phyloP scores from a whole-genome alignment of 2,888 invertebrate genomes.

The Lomographa bimaculata region DNA sequence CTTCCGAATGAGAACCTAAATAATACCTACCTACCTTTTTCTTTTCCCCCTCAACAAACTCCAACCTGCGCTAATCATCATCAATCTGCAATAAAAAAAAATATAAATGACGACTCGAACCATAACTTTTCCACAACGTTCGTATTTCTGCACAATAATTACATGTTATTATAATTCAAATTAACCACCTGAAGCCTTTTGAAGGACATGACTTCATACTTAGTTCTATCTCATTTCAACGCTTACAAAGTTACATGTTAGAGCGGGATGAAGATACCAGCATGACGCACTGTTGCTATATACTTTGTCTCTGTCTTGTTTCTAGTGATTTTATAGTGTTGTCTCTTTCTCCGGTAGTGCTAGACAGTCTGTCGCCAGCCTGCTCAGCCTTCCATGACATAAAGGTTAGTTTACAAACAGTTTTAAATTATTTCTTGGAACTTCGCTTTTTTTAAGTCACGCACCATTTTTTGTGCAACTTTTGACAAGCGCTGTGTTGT shows the following conservation, averaged over 20 bases:
- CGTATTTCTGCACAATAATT: conserved; percentile 5
- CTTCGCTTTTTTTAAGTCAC: conserved; percentile 9
- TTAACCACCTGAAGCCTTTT: conserved; percentile 17
- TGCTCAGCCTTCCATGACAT: conserved; percentile 32
- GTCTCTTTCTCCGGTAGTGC: conserved; percentile 34
- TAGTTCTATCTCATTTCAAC: conserved; percentile 12
- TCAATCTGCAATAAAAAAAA: too few relatives aligned
- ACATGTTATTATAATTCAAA: conserved; percentile 16
- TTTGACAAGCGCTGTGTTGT: background rate
- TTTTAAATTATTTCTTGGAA: conserved; percentile 14
- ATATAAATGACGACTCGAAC: too few relatives aligned
- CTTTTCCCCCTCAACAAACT: too few relatives aligned
- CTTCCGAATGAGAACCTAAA: too few relatives aligned
- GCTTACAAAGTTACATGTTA: background rate
- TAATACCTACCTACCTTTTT: too few relatives aligned
- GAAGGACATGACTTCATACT: conserved; percentile 19
- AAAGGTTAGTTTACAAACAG: conserved; percentile 27
- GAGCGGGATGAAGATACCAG: conserved; percentile 16
- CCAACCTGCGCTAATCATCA: too few relatives aligned
- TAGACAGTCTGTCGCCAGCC: conserved; percentile 50
- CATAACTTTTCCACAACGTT: background rate
- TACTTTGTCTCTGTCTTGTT: conserved; percentile 20
- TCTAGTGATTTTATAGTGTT: conserved; percentile 8
- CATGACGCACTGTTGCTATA: conserved; percentile 27
- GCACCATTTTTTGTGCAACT: conserved; percentile 4